Base-by-base conservation (phyloP, 2,797 vertebrate species). In the Cyprinella venusta region DNA sequence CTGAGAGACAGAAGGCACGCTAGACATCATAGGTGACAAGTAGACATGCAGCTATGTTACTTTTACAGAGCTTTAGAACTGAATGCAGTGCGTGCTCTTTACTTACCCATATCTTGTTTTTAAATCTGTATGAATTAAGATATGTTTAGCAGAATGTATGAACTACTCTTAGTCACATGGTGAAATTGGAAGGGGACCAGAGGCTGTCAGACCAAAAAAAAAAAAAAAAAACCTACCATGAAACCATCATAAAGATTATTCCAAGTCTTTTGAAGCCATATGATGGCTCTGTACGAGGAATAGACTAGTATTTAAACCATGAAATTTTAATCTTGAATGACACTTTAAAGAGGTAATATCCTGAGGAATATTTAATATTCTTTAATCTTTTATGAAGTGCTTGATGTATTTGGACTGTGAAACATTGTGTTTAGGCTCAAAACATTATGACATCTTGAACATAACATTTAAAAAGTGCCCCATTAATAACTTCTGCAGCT, bases 1-100 rank as follows among this genome's bases (percentile, higher is more conserved):
- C 90, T 42, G 79, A 82, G 82, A 56, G 54, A 36, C 21, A 15
- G 4, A 79, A 24, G 26, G 8, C 24, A 40, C 5, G 21, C 40
- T 19, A 9, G 59, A 19, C 48, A 13, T 74, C 15, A 74, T 16
- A 59, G 21, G 33, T 59, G 54, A 76, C 21, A 5, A 59, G 52
- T 18, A 26, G 36, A 61, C 36, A 2, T 59, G 33, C 72, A 16
- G 50, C 36, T 75, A 8, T 38, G 71, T 52, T 75, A 8, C 72
- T 26, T 1, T 42, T 70, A 48, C 36, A 38, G 19, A 19, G 19
- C 30, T 2, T 59, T 59, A 59, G 40, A 40, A 40, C 4, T 59
- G 33, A 59, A 26, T 59, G 15, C 36, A 59, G n/a, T 59, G 8
- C 4, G 16, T 67, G 19, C 9, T 26, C 19, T 38, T 74, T 36